Evolutionary conservation across 2,888 invertebrate species (phyloP).

Genomic region (Chloroclysta siterata): DNA sequence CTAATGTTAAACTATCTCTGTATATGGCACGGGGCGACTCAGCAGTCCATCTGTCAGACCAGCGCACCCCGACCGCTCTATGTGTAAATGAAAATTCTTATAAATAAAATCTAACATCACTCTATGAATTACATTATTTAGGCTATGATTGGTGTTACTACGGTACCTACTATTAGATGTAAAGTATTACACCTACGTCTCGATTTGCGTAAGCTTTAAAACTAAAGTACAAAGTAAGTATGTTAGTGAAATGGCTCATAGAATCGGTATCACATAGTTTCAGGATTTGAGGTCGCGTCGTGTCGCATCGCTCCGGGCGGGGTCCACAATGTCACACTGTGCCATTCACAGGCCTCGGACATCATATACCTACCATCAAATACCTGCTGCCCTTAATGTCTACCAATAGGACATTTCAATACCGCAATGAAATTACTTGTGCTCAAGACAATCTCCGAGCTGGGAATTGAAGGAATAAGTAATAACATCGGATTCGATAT

Average conservation of each 20-base stretch:
- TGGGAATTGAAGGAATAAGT: neutral
- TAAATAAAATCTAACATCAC: slow-evolving; percentile 80
- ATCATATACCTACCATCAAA: too few relatives aligned
- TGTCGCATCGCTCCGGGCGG: slow-evolving; percentile 23
- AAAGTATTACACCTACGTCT: slow-evolving; percentile 48
- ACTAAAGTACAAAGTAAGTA: slow-evolving; percentile 47
- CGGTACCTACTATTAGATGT: slow-evolving; percentile 61
- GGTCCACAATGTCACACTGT: neutral
- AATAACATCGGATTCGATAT: neutral
- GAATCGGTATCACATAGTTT: slow-evolving; percentile 58
- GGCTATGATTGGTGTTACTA: slow-evolving; percentile 83
- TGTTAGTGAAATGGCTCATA: slow-evolving; percentile 55
- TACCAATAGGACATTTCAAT: too few relatives aligned
- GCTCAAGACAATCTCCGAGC: neutral
- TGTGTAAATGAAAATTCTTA: slow-evolving; percentile 75
- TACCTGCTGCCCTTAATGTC: too few relatives aligned
- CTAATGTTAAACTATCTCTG: slow-evolving; percentile 66
- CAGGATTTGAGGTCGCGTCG: slow-evolving; percentile 6
- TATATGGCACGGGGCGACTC: slow-evolving; percentile 55
- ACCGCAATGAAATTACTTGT: neutral
- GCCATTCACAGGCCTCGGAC: neutral
- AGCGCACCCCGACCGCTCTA: slow-evolving; percentile 47
- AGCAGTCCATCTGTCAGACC: neutral
- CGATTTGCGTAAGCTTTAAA: slow-evolving; percentile 63
- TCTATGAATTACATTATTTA: slow-evolving; percentile 77